These are phyloP conservation scores for Lampris megalopsis DNA, from an alignment of 2,113 vertebrate species.

Conservation along the genomic window DNA sequence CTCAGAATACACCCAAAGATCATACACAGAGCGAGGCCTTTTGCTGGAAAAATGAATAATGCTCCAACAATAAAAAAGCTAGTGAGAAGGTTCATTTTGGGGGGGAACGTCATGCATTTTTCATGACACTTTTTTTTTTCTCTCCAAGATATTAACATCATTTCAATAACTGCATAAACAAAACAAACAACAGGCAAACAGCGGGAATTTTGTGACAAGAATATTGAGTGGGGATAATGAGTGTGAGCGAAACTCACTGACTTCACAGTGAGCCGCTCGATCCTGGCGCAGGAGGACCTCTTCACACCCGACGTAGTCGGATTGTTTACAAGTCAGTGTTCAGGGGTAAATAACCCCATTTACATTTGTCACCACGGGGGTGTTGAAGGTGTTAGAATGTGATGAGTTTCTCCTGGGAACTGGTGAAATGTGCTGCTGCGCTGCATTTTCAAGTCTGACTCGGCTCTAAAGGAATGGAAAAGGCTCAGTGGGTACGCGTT, in stretches of 20 bases:
- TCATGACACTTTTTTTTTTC: slow-evolving; percentile 32
- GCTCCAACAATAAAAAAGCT: background rate
- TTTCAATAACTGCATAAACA: slow-evolving; percentile 49
- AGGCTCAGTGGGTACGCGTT: slow-evolving; percentile 17
- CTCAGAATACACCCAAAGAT: too few species aligned
- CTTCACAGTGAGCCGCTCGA: slow-evolving; percentile 49
- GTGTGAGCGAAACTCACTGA: slow-evolving; percentile 36
- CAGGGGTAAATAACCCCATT: slow-evolving; percentile 70
- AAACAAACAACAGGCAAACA: slow-evolving; percentile 58
- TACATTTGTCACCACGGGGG: slow-evolving; percentile 51
- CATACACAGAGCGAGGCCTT: background rate
- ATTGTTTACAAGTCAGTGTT: slow-evolving; percentile 71
- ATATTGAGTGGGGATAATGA: slow-evolving; percentile 54
- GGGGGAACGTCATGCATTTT: slow-evolving; percentile 38
- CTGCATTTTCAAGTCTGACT: slow-evolving; percentile 45
- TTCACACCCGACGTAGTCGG: slow-evolving; percentile 40
- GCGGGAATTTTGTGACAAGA: slow-evolving; percentile 32
- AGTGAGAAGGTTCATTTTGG: slow-evolving; percentile 8
- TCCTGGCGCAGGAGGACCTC: slow-evolving; percentile 37
- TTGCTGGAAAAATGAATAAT: background rate
- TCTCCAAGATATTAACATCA: slow-evolving; percentile 52
- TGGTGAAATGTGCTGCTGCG: slow-evolving; percentile 39
- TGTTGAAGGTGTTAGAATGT: slow-evolving; percentile 26
- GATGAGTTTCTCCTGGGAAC: slow-evolving; percentile 56
- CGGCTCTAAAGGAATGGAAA: slow-evolving; percentile 12